Evolutionary conservation across 2,888 invertebrate species (phyloP).

Genomic region (Xanthia togata): DNA sequence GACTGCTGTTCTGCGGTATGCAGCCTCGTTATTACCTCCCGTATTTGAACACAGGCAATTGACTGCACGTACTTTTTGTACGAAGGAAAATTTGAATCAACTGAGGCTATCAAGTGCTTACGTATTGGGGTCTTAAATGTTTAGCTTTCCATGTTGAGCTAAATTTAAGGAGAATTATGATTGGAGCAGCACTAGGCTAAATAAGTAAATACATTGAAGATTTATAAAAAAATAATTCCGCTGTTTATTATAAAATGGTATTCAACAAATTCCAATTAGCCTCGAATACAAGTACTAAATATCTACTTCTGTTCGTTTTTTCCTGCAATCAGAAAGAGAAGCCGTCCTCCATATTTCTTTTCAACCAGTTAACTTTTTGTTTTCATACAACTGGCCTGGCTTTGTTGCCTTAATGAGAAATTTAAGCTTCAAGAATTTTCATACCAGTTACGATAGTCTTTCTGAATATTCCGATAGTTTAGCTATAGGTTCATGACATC

Average conservation of each 20-base stretch:
- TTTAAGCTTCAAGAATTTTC: slow-evolving; percentile 69
- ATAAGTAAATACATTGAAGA: not conserved
- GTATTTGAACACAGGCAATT: slow-evolving; percentile 54
- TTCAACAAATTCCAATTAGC: slow-evolving; percentile 9
- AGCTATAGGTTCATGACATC: not conserved
- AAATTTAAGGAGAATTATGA: not conserved
- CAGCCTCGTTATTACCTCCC: slow-evolving; percentile 45
- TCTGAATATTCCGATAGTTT: slow-evolving; percentile 66
- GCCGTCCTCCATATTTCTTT: slow-evolving; percentile 37
- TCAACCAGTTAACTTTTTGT: slow-evolving; percentile 54
- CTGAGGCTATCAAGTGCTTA: slow-evolving; percentile 16
- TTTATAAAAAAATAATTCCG: not conserved
- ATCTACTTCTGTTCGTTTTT: slow-evolving; percentile 27
- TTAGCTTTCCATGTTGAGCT: not conserved
- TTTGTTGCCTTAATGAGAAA: slow-evolving; percentile 74
- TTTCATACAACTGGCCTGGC: slow-evolving; percentile 59
- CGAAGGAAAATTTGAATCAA: slow-evolving; percentile 28
- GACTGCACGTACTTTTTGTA: slow-evolving; percentile 55
- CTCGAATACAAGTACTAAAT: slow-evolving; percentile 11
- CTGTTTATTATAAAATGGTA: slow-evolving; percentile 12
- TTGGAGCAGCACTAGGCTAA: not conserved
- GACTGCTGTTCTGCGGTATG: slow-evolving; percentile 56
- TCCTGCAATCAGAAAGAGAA: slow-evolving; percentile 25
- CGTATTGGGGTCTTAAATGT: slow-evolving; percentile 13
- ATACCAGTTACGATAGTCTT: slow-evolving; percentile 65